Evolutionary conservation across 2,888 invertebrate genomes (phyloP), one percentile per base, ranked within the genome.

Genomic region (Nephrotoma guestfalica): DNA sequence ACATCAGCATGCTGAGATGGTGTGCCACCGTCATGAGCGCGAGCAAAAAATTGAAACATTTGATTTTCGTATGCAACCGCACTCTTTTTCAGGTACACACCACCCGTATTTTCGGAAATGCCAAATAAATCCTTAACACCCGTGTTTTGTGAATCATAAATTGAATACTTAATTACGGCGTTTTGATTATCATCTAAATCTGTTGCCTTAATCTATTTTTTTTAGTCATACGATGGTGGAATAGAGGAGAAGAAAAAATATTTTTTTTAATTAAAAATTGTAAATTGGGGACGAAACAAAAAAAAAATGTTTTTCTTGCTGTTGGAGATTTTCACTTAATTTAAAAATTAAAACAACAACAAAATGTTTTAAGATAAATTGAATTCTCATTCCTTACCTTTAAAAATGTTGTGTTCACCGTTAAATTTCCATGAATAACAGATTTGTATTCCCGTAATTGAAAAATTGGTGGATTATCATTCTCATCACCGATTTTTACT

Each of bases 11-110:
- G 95, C 88, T 95, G 94, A 83, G 96, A 94, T 87, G 93, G 94
- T 13, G 93, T 92, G 0, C 97, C 97, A 89, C 93, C 94, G 92
- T 98, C 98, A 86, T 94, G 94, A 15, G 97, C 98, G 87, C 97
- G 94, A 86, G 98, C 95, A 92, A 98, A 97, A 91, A 98, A 96
- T 92, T 97, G 97, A 91, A 97, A 95, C 86, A 95, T 93, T 91
- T 96, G 94, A 87, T 95, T 95, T 90, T 94, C 96, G 89, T 91
- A 94, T 41, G 93, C 91, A 15, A 93, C 90, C 18, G 94, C 94
- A 89, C 94, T 93, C 88, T 94, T 93, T 7, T 93, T 92, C 87
- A 97, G 91, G 86, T 93, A 94, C 41, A 98, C 92, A 88, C 95
- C 94, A 9, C 98, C 98, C 30, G 95, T 95, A 87, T 93, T 93